Evolutionary conservation across 2,797 vertebrate species (phyloP).

Genomic region (Cuniculus paca): DNA sequence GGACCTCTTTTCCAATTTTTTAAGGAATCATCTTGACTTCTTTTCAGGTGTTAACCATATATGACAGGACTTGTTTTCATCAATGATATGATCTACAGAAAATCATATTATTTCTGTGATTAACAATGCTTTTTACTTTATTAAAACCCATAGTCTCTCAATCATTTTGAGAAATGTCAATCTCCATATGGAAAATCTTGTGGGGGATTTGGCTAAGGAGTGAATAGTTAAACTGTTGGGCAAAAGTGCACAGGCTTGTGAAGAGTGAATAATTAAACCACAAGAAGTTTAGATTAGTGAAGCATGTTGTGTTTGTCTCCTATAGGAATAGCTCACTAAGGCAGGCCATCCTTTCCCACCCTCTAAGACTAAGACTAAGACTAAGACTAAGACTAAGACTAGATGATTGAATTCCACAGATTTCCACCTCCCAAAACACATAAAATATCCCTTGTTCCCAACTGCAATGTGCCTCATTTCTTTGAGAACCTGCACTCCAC

Average conservation of each 20-base stretch:
- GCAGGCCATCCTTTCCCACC: not conserved
- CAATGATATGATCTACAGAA: not conserved
- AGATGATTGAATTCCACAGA: not conserved
- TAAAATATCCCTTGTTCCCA: not conserved
- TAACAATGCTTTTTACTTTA: slow-evolving; percentile 34
- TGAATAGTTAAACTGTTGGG: not conserved
- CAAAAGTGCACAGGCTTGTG: not conserved
- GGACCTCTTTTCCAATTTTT: not conserved
- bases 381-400: not conserved
- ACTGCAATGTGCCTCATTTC: not conserved
- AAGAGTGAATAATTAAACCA: not conserved
- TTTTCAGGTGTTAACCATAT: slow-evolving; percentile 31
- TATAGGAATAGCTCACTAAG: not conserved
- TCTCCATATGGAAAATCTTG: not conserved
- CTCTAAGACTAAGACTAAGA: not conserved
- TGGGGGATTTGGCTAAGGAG: not conserved
- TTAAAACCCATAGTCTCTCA: not conserved
- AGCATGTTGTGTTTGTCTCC: not conserved
- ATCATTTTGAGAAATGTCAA: slow-evolving; percentile 12
- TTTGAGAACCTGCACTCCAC: not conserved
- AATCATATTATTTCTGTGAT: not conserved
- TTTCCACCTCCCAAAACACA: not conserved
- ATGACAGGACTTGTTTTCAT: slow-evolving; percentile 33
- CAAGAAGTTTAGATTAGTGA: not conserved
- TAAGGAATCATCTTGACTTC: slow-evolving; percentile 45